Percentiles rank a stretch among this genome's conserved stretches.
phyloP scores from a whole-genome alignment of 2,888 invertebrate genomes.

The Pristionchus maxplancki region DNA sequence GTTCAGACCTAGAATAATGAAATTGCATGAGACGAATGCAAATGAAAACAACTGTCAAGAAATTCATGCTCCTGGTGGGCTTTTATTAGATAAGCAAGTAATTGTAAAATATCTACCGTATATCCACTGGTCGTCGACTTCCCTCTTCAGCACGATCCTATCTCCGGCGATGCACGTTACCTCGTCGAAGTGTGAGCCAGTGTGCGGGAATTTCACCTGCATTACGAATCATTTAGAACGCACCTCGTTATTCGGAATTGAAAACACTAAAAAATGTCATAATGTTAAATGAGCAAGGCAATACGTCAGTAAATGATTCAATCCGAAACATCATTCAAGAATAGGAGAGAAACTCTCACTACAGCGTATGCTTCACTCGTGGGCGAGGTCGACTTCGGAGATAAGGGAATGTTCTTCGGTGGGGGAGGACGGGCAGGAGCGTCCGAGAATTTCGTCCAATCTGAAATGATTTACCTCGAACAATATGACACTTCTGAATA shows the following conservation, averaged over 20 bases:
- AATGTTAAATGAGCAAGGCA: neutral
- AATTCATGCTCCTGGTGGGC: neutral
- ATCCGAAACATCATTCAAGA: no score
- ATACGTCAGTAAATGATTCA: neutral
- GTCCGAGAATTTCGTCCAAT: slow-evolving; percentile 45
- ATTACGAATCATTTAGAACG: neutral
- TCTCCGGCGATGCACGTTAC: slow-evolving; percentile 66
- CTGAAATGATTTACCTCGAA: neutral
- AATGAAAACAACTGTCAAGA: neutral
- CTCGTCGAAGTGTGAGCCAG: slow-evolving; percentile 68
- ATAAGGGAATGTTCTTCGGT: slow-evolving; percentile 9
- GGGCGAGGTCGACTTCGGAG: slow-evolving; percentile 41
- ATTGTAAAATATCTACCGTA: slow-evolving; percentile 58
- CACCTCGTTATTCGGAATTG: no score
- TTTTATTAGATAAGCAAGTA: neutral
- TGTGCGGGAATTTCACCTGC: slow-evolving; percentile 68
- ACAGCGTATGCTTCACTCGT: slow-evolving; percentile 40
- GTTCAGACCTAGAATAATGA: slow-evolving; percentile 59
- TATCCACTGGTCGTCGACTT: slow-evolving; percentile 74
- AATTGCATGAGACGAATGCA: neutral
- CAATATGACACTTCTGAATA: no score
- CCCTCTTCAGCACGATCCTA: slow-evolving; percentile 66
- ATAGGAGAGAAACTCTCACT: slow-evolving; percentile 10
- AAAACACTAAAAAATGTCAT: neutral
- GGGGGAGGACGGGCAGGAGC: slow-evolving; percentile 46